Percentiles rank a stretch among this genome's conserved stretches.
Conservation (phyloP, 2,113 vertebrate species). For the Oreochromis niloticus region DNA sequence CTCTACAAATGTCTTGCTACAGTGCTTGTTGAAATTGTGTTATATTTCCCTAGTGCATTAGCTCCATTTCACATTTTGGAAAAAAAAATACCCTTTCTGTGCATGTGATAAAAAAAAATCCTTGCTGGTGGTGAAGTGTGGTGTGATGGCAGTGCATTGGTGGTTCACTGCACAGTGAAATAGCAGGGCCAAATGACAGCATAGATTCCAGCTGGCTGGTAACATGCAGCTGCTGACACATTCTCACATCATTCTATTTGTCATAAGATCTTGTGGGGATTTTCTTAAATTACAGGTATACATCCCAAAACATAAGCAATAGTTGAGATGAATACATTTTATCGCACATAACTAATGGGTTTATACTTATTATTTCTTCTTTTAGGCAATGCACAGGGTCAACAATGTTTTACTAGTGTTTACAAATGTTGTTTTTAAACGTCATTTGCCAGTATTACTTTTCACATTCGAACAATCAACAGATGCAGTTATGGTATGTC, state of each 20-base stretch:
- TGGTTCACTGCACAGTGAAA: slow-evolving; percentile 62
- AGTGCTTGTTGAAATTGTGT: slow-evolving; percentile 62
- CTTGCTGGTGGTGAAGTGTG: slow-evolving; percentile 34
- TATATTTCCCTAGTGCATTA: slow-evolving; percentile 67
- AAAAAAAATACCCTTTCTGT: slow-evolving; percentile 19
- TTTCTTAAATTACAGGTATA: not conserved
- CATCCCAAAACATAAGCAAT: not conserved
- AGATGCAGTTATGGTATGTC: not conserved
- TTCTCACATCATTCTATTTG: not conserved
- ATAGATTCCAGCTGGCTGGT: slow-evolving; percentile 13
- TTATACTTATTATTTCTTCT: not conserved
- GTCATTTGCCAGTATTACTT: not conserved
- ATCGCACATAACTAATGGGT: not conserved
- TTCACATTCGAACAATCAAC: not conserved
- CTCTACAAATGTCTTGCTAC: slow-evolving; percentile 58
- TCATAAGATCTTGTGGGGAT: not conserved
- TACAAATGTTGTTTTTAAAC: not conserved
- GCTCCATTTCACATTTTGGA: slow-evolving; percentile 57
- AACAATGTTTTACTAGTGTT: not conserved
- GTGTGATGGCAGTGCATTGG: slow-evolving; percentile 37
- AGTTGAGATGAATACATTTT: not conserved
- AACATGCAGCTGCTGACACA: slow-evolving; percentile 16
- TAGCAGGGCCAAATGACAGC: slow-evolving; percentile 40
- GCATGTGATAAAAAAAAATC: slow-evolving; percentile 35
- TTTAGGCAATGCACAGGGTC: not conserved